phyloP scores from a whole-genome alignment of 30 jellyfish, hydroid and myxozoan species.

The Pelagia noctiluca region DNA sequence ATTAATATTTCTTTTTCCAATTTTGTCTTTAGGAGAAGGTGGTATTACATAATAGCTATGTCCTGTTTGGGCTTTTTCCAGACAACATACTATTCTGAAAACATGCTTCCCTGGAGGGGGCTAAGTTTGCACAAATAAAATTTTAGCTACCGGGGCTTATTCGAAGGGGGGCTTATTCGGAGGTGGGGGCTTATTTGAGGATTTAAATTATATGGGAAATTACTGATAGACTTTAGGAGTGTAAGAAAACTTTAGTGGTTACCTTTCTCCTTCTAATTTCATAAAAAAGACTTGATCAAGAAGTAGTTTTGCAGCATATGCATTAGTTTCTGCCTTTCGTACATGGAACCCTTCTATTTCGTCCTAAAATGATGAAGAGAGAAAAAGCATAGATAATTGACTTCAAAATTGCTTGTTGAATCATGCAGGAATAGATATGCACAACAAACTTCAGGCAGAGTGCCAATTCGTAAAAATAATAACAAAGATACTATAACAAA shows the following conservation, averaged over 20 bases:
- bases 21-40: too few species aligned
- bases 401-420: too few species aligned
- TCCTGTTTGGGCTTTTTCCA: too few species aligned
- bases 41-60: too few species aligned
- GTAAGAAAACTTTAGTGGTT: background rate
- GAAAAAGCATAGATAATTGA: background rate
- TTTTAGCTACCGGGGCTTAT: too few species aligned
- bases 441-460: background rate
- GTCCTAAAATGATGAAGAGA: background rate
- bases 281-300: constrained; percentile 34
- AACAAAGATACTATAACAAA: background rate
- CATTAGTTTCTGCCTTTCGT: constrained; percentile 50
- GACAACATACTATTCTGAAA: too few species aligned
- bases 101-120: too few species aligned
- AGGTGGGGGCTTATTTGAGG: background rate
- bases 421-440: background rate
- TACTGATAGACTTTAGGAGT: too few species aligned
- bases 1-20: too few species aligned
- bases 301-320: constrained; percentile 37
- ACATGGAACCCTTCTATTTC: constrained; percentile 52
- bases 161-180: too few species aligned
- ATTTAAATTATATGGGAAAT: background rate
- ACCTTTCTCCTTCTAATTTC: constrained; percentile 47
- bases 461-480: background rate
- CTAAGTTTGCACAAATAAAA: too few species aligned